Evolutionary conservation across 2,888 invertebrate species (phyloP), one percentile per base, ranked within the genome.

Genomic region (Agrochola circellaris): DNA sequence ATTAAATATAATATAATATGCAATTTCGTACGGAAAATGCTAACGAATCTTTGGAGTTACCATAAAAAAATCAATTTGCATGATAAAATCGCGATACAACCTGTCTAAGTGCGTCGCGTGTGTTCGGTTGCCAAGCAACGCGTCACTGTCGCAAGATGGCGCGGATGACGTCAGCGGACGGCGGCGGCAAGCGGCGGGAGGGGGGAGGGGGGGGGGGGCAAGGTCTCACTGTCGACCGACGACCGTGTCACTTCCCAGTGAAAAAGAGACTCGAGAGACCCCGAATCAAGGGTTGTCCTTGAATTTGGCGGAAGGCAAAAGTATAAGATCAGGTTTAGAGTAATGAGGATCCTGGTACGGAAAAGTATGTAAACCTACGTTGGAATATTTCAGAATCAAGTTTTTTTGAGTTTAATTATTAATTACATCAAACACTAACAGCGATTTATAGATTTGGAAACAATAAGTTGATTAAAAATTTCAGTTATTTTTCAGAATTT

Each of bases 81-180:
- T 89, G 79, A 84, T 88, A 88, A 86, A 76, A 88, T 86, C 70
- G 89, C 83, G 83, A 87, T 85, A 90, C 88, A 89, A 90, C 87
- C 88, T 89, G 87, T 88, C 87, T 89, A 85, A 72, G 82, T 93
- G 92, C 92, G 93, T 92, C 91, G 92, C 93, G 92, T 92, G 93
- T 92, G 90, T 91, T 90, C 86, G 90, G 96, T 96, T 96, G 96
- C 96, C 90, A 91, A 91, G 96, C 96, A 95, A 96, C 96, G 93
- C 92, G 92, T 93, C 92, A 93, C 89, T 91, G 93, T 92, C 92
- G 93, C 96, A 96, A 96, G 96, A 96, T 96, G 96, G 96, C 96
- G 96, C 91, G 89, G 92, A 88, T 96, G 95, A 96, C 96, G 96
- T 96, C 96, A 96, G 90, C 93, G 89, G 92, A 91, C 92, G 89